Evolutionary conservation across 1,140 invertebrate species (phyloP).

Genomic region (Holotrichia oblita): DNA sequence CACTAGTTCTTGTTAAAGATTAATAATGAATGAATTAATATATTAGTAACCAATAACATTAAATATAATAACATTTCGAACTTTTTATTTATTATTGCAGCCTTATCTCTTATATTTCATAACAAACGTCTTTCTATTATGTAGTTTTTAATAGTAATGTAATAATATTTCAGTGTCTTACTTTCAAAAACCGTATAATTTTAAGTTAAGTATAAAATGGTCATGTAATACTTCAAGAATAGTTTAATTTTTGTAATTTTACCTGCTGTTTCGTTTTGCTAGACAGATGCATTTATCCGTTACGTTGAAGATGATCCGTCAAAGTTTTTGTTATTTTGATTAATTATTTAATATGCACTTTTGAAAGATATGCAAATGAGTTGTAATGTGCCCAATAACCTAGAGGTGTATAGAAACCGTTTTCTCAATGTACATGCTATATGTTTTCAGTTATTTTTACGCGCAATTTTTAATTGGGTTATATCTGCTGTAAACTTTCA

Average conservation of each 20-base stretch:
- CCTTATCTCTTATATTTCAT: slow-evolving; percentile 16
- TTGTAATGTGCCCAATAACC: no score
- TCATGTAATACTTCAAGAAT: slow-evolving; percentile 8
- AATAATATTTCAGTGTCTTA: background rate
- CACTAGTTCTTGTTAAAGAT: slow-evolving; percentile 19
- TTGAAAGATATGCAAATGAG: no score
- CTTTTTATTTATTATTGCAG: slow-evolving; percentile 25
- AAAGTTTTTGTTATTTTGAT: no score
- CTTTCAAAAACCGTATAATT: slow-evolving; percentile 3
- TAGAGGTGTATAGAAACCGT: no score
- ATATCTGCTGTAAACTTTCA: no score
- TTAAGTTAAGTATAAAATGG: background rate
- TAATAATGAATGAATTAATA: background rate
- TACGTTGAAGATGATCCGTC: no score
- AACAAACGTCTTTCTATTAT: background rate
- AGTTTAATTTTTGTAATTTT: background rate
- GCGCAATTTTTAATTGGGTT: no score
- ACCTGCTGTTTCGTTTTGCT: no score
- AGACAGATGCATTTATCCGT: no score
- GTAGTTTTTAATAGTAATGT: background rate
- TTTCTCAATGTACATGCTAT: no score
- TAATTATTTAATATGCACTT: no score
- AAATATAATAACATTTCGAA: slow-evolving; percentile 21
- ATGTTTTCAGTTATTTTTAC: no score
- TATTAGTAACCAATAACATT: slow-evolving; percentile 24